Evolutionary conservation across 92 coral and sea anemone genomes (phyloP).

Genomic region (Plumapathes pennacea): DNA sequence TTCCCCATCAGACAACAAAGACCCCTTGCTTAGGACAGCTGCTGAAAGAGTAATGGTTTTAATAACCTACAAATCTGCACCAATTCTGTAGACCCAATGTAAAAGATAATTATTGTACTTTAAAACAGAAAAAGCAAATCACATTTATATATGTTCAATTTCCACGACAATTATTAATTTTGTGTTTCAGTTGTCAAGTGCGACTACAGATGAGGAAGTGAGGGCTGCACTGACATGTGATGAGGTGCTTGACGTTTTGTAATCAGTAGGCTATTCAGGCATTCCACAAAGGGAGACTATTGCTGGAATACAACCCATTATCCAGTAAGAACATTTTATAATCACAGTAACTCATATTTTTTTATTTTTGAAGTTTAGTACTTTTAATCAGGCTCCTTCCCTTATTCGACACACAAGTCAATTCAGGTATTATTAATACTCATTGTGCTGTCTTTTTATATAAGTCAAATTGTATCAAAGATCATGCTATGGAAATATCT

Average conservation of each 20-base stretch:
- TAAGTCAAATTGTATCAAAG: conserved; percentile 64
- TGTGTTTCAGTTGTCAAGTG: conserved; percentile 39
- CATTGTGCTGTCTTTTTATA: conserved; percentile 2
- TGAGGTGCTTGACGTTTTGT: conserved; percentile 51
- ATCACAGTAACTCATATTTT: background rate
- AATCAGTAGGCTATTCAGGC: conserved; percentile 51
- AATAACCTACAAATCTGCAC: no score
- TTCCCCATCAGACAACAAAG: conserved; percentile 38
- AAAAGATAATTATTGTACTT: no score
- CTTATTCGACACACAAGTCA: background rate
- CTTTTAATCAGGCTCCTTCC: background rate
- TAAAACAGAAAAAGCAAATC: no score
- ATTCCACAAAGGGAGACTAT: conserved; percentile 66
- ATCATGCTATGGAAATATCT: conserved; percentile 49
- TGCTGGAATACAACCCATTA: conserved; percentile 39
- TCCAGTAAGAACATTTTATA: conserved; percentile 37
- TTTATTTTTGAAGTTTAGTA: no score
- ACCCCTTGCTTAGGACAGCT: conserved; percentile 36
- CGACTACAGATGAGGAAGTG: conserved; percentile 55
- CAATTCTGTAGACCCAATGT: no score
- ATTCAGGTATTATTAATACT: background rate
- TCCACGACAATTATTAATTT: no score
- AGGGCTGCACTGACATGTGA: conserved; percentile 35
- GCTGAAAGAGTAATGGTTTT: conserved; percentile 50
- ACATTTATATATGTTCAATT: no score